A percentile compares a stretch with the other conserved stretches of the same genome.
phyloP scores from a whole-genome alignment of 2,113 vertebrate species.

The Pyrgilauda ruficollis region DNA sequence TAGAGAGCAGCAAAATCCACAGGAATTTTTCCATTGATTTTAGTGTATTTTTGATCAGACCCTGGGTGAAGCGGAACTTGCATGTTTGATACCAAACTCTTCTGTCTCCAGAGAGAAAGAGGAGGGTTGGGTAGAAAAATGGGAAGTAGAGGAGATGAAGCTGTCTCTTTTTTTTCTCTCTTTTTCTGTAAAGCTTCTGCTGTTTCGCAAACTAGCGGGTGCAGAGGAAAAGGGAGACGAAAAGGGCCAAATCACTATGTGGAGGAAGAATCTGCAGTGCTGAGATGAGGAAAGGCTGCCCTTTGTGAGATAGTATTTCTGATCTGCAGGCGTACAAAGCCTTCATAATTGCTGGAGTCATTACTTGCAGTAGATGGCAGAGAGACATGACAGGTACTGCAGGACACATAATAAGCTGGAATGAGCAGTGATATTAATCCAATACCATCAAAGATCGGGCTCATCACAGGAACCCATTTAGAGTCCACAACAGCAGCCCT shows the following conservation, averaged over 20 bases:
- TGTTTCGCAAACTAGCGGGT: neutral
- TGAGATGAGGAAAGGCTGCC: neutral
- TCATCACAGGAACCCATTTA: slow-evolving; percentile 45
- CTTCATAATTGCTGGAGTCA: slow-evolving; percentile 29
- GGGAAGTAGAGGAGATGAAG: neutral
- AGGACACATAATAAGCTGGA: slow-evolving; percentile 43
- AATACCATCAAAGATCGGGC: slow-evolving; percentile 13
- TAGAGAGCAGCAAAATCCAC: neutral
- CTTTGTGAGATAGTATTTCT: neutral
- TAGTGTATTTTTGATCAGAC: neutral
- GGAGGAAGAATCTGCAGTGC: neutral
- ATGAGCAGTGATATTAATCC: slow-evolving; percentile 53
- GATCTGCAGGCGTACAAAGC: slow-evolving; percentile 38
- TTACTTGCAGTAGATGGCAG: slow-evolving; percentile 38
- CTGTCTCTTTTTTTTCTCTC: neutral
- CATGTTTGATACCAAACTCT: neutral
- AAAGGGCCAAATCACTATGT: neutral
- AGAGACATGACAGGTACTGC: slow-evolving; percentile 43
- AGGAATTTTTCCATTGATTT: neutral
- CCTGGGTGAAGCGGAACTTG: neutral
- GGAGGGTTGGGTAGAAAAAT: neutral
- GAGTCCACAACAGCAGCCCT: slow-evolving; percentile 23
- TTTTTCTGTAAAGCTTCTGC: neutral
- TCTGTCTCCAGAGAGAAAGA: neutral
- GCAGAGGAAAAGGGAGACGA: neutral